Evolutionary conservation across 2,113 vertebrate genomes (phyloP), one percentile per base, ranked within the genome.

Genomic region (Triplophysa siluroides): DNA sequence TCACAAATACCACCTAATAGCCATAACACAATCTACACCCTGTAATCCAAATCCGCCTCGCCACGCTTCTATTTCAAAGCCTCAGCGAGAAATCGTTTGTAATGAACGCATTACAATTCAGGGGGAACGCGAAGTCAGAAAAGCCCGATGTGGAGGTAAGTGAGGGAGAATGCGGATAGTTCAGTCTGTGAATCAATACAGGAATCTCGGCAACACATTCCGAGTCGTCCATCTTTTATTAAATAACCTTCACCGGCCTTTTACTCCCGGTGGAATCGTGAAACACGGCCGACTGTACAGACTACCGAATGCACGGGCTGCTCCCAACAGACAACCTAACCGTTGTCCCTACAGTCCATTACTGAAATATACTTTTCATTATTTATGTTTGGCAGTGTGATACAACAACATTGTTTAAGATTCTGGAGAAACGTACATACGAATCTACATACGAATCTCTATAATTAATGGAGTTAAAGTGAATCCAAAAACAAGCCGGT

Each of bases 91-190:
- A 74, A 86, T 33, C 79, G 65, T 41, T 13, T 19, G 56, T 76
- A 74, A 81, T 78, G 72, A 83, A 82, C 82, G 13, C 18, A 21
- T 75, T 64, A 81, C 77, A 60, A 81, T 66, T 88, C 75, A 65
- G 67, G 67, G 62, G 43, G 33, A 56, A 24, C 67, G 60, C 75
- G 83, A 78, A 56, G 78, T 72, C 66, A 71, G 86, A 80, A 85
- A 82, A 86, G 76, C 52, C 43, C 77, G 43, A 68, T 75, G 52
- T 64, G 29, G 73, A 86, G 84, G 87, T 65, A 86, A 87, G 84
- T 50, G 58, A 33, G 43, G 71, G 54, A 64, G 10, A 78, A 19
- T 23, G 58, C n/a, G 43, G 24, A 78, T 23, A 82, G 60, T 71
- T 54, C 78, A 86, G 78, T 65, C 54, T 89, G 87, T 45, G 62